Evolutionary conservation across 2,888 invertebrate species (phyloP).

Genomic region (Agonopterix arenella): DNA sequence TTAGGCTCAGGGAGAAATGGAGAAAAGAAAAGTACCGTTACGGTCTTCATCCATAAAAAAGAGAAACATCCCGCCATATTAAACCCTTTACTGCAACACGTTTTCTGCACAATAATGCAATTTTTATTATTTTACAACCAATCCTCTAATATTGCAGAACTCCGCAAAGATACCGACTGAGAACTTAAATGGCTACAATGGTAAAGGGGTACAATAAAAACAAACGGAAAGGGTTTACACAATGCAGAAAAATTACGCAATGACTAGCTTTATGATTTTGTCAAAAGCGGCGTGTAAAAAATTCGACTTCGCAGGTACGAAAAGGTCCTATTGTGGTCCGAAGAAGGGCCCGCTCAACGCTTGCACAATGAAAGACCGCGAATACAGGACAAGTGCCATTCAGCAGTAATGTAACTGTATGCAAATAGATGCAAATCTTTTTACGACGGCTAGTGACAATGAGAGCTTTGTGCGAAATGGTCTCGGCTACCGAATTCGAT

Average conservation of each 20-base stretch:
- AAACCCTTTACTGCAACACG: conserved; percentile 62
- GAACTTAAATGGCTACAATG: conserved; percentile 33
- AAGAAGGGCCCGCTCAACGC: conserved; percentile 23
- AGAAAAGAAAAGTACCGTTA: conserved; percentile 58
- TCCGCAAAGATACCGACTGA: conserved; percentile 64
- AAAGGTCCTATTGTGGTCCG: conserved; percentile 37
- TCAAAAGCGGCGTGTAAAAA: conserved; percentile 38
- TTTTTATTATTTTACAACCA: conserved; percentile 68
- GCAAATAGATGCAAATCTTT: conserved; percentile 65
- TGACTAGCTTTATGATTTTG: conserved; percentile 52
- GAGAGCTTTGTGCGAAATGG: conserved; percentile 30
- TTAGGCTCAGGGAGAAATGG: conserved; percentile 46
- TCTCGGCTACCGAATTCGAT: conserved; percentile 51
- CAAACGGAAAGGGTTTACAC: conserved; percentile 74
- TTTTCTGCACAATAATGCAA: conserved; percentile 68
- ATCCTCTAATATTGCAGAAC: conserved; percentile 58
- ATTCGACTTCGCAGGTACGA: conserved; percentile 65
- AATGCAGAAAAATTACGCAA: conserved; percentile 75
- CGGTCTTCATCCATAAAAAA: conserved; percentile 44
- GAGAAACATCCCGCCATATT: conserved; percentile 51
- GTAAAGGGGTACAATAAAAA: conserved; percentile 67
- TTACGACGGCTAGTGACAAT: conserved; percentile 42
- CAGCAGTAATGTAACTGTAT: conserved; percentile 48
- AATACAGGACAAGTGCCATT: conserved; percentile 52
- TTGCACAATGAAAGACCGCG: conserved; percentile 31